phyloP scores from a whole-genome alignment of 2,888 invertebrate genomes.

The Orthosia incerta region DNA sequence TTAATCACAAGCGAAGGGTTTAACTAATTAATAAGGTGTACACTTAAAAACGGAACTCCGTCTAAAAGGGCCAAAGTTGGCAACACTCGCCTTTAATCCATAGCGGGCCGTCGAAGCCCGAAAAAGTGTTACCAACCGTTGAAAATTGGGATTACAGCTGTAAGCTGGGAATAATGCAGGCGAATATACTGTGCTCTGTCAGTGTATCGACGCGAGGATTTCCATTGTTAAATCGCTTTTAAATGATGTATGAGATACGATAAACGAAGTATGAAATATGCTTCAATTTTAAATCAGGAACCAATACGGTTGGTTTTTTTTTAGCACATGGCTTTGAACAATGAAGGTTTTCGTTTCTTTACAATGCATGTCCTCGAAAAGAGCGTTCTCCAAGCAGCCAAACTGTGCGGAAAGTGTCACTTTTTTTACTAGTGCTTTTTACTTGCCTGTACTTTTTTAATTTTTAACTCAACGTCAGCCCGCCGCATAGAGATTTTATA shows the following conservation, averaged over 20 bases:
- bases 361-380: too few species aligned
- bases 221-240: slow-evolving; percentile 70
- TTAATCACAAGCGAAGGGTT: slow-evolving; percentile 75
- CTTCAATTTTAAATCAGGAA: background rate
- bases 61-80: slow-evolving; percentile 84
- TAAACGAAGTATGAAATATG: slow-evolving; percentile 59
- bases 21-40: slow-evolving; percentile 87
- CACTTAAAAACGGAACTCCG: slow-evolving; percentile 79
- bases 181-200: slow-evolving; percentile 70
- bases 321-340: background rate
- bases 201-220: slow-evolving; percentile 70
- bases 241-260: slow-evolving; percentile 70
- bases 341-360: background rate
- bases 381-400: too few species aligned
- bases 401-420: too few species aligned
- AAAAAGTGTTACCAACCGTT: slow-evolving; percentile 77
- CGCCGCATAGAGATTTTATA: too few species aligned
- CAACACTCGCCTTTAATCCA: slow-evolving; percentile 76
- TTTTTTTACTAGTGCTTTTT: too few species aligned
- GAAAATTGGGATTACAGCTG: slow-evolving; percentile 82
- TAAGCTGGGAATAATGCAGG: slow-evolving; percentile 77
- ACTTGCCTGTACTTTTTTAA: too few species aligned
- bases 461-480: too few species aligned
- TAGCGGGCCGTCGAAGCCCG: slow-evolving; percentile 74
- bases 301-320: background rate